These are phyloP conservation scores for Thera britannica DNA, from an alignment of 2,888 invertebrate genomes.

Conservation along the genomic window DNA sequence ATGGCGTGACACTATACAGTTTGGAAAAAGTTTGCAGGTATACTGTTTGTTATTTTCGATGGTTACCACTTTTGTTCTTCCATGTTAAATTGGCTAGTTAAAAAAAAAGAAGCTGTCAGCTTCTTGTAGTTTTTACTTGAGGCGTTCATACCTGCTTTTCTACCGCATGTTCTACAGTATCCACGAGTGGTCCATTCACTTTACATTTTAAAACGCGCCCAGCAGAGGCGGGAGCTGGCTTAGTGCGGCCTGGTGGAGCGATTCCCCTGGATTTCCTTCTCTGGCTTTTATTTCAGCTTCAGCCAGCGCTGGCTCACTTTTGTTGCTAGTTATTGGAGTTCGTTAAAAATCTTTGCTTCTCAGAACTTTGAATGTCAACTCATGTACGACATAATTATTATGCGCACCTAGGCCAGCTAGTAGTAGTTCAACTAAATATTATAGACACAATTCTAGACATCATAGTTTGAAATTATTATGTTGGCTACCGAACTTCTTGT, in stretches of 20 bases:
- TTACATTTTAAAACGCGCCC: constrained; percentile 49
- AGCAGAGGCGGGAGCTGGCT: constrained; percentile 18
- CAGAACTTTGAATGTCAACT: background rate
- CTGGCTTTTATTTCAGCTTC: constrained; percentile 4
- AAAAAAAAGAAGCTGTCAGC: too few species aligned
- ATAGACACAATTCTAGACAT: background rate
- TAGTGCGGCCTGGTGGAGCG: constrained; percentile 22
- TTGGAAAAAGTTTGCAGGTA: too few species aligned
- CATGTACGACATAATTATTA: background rate
- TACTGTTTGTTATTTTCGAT: too few species aligned
- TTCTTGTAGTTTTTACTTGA: too few species aligned
- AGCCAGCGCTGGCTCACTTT: constrained; percentile 11
- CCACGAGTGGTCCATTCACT: constrained; percentile 37
- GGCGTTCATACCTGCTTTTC: background rate
- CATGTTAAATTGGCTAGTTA: too few species aligned
- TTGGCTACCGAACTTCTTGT: too few species aligned
- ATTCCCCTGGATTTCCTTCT: constrained; percentile 21
- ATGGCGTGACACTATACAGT: too few species aligned
- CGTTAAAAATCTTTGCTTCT: constrained; percentile 2
- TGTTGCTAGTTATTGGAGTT: constrained; percentile 11
- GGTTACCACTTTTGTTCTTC: too few species aligned
- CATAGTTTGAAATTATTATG: too few species aligned
- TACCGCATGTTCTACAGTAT: constrained; percentile 3
- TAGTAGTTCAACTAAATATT: background rate
- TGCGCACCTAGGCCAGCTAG: background rate